Conservation (phyloP, 2,888 invertebrate species). For the Deilephila porcellus region DNA sequence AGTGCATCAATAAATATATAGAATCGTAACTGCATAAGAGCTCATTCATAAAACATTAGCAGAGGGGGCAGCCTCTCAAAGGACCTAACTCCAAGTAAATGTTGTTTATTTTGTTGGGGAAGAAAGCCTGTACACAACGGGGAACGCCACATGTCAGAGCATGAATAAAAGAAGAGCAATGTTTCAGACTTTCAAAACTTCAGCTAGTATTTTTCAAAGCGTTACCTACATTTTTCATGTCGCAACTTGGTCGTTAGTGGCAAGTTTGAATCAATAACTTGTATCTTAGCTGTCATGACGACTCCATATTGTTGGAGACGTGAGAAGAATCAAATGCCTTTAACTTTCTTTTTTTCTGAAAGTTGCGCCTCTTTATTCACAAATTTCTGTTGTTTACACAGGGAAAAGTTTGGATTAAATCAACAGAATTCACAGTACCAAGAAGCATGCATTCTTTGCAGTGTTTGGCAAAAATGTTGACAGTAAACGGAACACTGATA, state of each 20-base stretch:
- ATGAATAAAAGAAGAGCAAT: slow-evolving; percentile 83
- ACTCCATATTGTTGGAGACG: slow-evolving; percentile 30
- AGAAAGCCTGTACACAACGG: slow-evolving; percentile 80
- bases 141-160: slow-evolving; percentile 81
- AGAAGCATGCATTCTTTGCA: too few relatives aligned
- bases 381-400: neutral
- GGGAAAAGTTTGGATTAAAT: neutral
- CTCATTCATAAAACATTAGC: slow-evolving; percentile 82
- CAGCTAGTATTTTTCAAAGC: slow-evolving; percentile 75
- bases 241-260: slow-evolving; percentile 59
- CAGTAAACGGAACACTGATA: neutral
- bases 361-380: neutral
- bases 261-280: slow-evolving; percentile 53
- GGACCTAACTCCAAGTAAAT: slow-evolving; percentile 80
- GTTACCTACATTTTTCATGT: slow-evolving; percentile 67
- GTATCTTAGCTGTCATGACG: slow-evolving; percentile 40
- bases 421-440: too few relatives aligned
- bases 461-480: too few relatives aligned
- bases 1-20: slow-evolving; percentile 47
- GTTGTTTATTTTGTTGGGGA: slow-evolving; percentile 83
- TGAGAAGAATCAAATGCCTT: slow-evolving; percentile 27
- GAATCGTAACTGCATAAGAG: slow-evolving; percentile 68
- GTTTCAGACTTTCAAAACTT: slow-evolving; percentile 82
- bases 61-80: slow-evolving; percentile 74
- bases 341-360: neutral